phyloP scores from a whole-genome alignment of 2,113 vertebrate genomes.

The Bufo gargarizans region DNA sequence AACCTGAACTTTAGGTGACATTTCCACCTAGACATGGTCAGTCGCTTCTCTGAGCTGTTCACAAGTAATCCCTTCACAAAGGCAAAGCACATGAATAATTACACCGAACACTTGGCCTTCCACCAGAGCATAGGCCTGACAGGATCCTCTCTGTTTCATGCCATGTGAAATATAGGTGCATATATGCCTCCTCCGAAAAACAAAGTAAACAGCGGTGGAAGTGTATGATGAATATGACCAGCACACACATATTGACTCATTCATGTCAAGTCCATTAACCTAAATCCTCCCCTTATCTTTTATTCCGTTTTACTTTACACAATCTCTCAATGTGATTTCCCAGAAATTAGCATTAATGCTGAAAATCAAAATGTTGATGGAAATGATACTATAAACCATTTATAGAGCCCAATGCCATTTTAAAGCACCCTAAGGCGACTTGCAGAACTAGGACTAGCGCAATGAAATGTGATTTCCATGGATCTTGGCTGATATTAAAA shows the following conservation, averaged over 20 bases:
- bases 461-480: constrained; percentile 36
- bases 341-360: constrained; percentile 23
- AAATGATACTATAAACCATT: constrained; percentile 21
- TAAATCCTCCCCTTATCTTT: not conserved
- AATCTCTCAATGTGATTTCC: not conserved
- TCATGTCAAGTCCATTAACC: constrained; percentile 9
- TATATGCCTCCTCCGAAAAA: constrained; percentile 11
- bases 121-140: constrained; percentile 44
- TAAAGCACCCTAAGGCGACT: constrained; percentile 11
- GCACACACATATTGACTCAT: not conserved
- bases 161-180: constrained; percentile 40
- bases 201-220: not conserved
- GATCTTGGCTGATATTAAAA: constrained; percentile 35
- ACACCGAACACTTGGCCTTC: constrained; percentile 51
- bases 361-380: not conserved
- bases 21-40: constrained; percentile 58
- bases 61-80: constrained; percentile 44
- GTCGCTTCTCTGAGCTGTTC: constrained; percentile 51
- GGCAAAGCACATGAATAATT: constrained; percentile 55
- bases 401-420: constrained; percentile 25
- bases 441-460: constrained; percentile 4
- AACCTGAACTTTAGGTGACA: constrained; percentile 60
- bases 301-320: not conserved
- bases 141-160: constrained; percentile 35
- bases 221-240: not conserved